Conservation (phyloP, 2,888 invertebrate genomes). For the Oscheius sp. region DNA sequence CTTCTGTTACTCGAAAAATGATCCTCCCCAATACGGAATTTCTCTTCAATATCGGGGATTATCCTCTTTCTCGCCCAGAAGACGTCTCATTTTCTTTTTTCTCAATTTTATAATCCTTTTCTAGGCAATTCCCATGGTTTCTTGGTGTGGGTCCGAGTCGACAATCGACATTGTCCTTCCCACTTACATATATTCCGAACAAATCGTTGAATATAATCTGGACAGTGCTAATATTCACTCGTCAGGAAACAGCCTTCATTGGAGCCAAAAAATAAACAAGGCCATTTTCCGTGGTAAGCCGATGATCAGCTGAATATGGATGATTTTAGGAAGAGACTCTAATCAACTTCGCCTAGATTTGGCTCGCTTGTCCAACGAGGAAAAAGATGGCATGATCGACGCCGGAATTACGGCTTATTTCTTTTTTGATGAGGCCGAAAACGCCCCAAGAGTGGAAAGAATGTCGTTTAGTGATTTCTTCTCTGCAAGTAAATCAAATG, state of each 20-base stretch:
- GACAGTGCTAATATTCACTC: neutral
- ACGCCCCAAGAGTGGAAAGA: slow-evolving; percentile 80
- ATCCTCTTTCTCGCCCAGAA: slow-evolving; percentile 15
- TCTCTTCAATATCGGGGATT: slow-evolving; percentile 33
- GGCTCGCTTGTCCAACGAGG: neutral
- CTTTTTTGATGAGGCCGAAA: slow-evolving; percentile 79
- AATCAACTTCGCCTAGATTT: slow-evolving; percentile 24
- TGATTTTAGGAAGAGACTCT: slow-evolving; percentile 27
- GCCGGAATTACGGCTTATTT: slow-evolving; percentile 94
- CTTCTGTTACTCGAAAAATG: slow-evolving; percentile 14
- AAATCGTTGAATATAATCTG: slow-evolving; percentile 6
- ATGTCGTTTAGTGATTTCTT: slow-evolving; percentile 91
- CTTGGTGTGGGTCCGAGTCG: slow-evolving; percentile 31
- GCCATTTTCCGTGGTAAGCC: slow-evolving; percentile 23
- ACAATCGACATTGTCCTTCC: slow-evolving; percentile 31
- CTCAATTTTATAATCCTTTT: neutral
- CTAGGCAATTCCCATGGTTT: slow-evolving; percentile 25
- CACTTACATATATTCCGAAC: slow-evolving; percentile 11
- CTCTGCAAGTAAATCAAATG: slow-evolving; percentile 79
- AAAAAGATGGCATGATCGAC: slow-evolving; percentile 79
- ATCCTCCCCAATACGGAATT: slow-evolving; percentile 26
- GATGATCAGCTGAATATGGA: neutral
- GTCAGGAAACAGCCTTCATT: neutral
- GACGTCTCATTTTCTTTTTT: neutral
- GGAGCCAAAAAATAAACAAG: slow-evolving; percentile 16